phyloP scores from a whole-genome alignment of 1,140 invertebrate genomes.

The Panulirus ornatus region DNA sequence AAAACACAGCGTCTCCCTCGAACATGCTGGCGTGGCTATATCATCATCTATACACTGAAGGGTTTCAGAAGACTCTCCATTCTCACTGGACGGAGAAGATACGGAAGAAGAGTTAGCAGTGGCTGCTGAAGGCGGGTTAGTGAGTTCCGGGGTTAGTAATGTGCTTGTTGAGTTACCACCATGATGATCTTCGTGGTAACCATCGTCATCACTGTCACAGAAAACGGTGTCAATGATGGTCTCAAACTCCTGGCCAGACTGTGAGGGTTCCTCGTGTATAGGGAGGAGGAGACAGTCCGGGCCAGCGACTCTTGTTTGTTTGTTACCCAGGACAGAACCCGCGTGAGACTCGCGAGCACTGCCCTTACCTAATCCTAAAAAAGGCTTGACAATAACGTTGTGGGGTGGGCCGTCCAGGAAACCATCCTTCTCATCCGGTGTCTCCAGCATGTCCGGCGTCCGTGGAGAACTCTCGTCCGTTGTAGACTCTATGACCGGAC shows the following conservation, averaged over 20 bases:
- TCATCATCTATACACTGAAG: constrained; percentile 25
- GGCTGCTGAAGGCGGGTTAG: constrained; percentile 33
- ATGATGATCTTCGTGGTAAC: neutral
- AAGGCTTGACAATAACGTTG: constrained; percentile 69
- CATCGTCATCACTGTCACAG: constrained; percentile 57
- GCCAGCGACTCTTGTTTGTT: constrained; percentile 24
- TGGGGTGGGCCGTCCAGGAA: constrained; percentile 57
- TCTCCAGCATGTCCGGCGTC: constrained; percentile 45
- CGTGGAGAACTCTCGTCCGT: constrained; percentile 39
- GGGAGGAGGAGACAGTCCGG: constrained; percentile 32
- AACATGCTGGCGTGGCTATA: constrained; percentile 2
- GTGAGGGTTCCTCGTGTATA: constrained; percentile 14
- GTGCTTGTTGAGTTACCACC: neutral
- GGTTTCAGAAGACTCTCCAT: constrained; percentile 45
- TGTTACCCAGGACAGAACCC: constrained; percentile 67
- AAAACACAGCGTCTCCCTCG: constrained; percentile 40
- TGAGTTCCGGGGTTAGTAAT: constrained; percentile 2
- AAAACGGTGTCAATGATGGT: constrained; percentile 60
- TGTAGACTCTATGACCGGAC: constrained; percentile 52
- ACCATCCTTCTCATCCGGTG: constrained; percentile 57
- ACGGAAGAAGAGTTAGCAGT: neutral
- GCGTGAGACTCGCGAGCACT: constrained; percentile 66
- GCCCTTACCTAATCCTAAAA: constrained; percentile 76
- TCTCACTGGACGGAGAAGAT: constrained; percentile 53
- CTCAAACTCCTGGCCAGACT: constrained; percentile 30